Base-by-base conservation (phyloP, 2,797 vertebrate species). In the Pangasius djambal region DNA sequence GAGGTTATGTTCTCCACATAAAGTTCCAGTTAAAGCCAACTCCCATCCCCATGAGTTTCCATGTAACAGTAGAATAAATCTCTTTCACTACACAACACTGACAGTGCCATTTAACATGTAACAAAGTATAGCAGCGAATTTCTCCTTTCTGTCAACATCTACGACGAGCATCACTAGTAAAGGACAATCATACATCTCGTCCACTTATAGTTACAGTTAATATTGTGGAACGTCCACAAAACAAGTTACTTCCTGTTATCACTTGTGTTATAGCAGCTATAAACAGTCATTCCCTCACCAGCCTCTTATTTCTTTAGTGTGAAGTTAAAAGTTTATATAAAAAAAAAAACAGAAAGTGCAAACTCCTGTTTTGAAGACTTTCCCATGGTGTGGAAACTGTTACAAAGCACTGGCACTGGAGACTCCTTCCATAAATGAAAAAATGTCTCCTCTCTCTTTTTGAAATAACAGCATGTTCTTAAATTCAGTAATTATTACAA, bases 1-100 rank as follows among this genome's bases (percentile, higher is more conserved):
- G 78, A 89, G 85, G 75, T 88, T 72, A 87, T 78, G 61, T 34
- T 87, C 75, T 18, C 59, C 59, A 72, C 22, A 40, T 18, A 15
- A 50, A 3, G 74, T 50, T 77, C n/a, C 22, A 28, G 28, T 52
- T 52, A 78, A n/a, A n/a, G 28, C 79, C 34, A 40, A 25, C 8
- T 25, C 34, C 10, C 55, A 13, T 78, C 28, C 15, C 20, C 28
- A 16, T 9, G 25, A 78, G 13, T 31, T 67, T 83, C 82, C 61
- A 25, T 18, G 8, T 20, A 20, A 50, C 61, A 0, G n/a, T 25
- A 61, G 4, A 0, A 44, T 40, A 40, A 59, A 40, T 8, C 57
- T 52, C n/a, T n/a, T 10, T 20, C 16, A n/a, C 25, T 52, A 37
- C 77, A 4, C 1, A 65, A 86, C 44, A 59, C 16, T 7, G 15